These are phyloP conservation scores for Australoheros facetus DNA, from an alignment of 2,797 vertebrate species.

Conservation along the genomic window DNA sequence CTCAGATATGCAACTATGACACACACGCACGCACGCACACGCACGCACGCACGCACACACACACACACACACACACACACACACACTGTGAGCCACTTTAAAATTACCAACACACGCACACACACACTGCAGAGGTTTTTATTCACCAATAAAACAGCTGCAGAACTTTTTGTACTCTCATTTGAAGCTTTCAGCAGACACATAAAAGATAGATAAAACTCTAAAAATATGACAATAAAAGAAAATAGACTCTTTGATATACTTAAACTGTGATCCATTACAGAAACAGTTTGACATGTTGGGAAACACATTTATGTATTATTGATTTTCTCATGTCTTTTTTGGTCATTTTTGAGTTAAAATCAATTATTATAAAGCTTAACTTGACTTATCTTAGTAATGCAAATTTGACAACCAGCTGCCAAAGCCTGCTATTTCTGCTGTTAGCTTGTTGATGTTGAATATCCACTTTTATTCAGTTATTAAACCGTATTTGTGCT, in stretches of 20 bases:
- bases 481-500: not conserved
- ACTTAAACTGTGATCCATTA: not conserved
- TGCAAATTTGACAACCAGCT: not conserved
- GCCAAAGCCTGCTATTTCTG: not conserved
- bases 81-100: conserved; percentile 34
- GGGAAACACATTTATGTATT: not conserved
- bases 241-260: not conserved
- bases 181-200: conserved; percentile 32
- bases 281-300: not conserved
- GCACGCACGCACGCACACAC: conserved; percentile 41
- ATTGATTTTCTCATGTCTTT: not conserved
- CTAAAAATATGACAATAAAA: not conserved
- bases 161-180: conserved; percentile 38
- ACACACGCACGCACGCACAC: conserved; percentile 46
- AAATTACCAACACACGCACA: conserved; percentile 20
- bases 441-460: not conserved
- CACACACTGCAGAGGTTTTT: conserved; percentile 11
- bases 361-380: not conserved
- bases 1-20: conserved; percentile 59
- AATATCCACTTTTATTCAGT: not conserved
- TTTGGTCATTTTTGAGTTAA: not conserved
- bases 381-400: not conserved
- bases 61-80: conserved; percentile 32
- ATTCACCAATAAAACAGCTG: conserved; percentile 46
- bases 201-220: conserved; percentile 29